Evolutionary conservation across 2,888 invertebrate genomes (phyloP), one percentile per base, ranked within the genome.

Genomic region (Drosophila mettleri): DNA sequence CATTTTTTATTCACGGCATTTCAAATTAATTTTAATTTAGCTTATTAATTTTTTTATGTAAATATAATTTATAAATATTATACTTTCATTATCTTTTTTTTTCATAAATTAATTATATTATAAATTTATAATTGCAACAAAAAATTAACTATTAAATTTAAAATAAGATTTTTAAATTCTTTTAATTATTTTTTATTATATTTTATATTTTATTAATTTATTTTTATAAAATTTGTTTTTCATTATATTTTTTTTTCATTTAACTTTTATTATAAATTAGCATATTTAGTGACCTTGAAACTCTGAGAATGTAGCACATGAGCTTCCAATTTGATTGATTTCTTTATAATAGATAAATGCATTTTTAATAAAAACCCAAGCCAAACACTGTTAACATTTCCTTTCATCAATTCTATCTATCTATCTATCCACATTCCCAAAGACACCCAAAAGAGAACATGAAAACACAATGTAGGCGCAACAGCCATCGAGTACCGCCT

Each of bases 401-500:
- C 16, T 24, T 24, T 9, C 12, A 24, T 22, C 1, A 6, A 7
- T 12, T 16, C 12, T 24, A 2, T 34, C 34, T 34, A 6, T 34
- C 12, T 38, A n/a, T n/a, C n/a, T n/a, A n/a, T 38, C 38, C 36
- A 27, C 18, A 27, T 14, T 27, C 7, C 18, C 7, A 27, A 16
- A 36, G 22, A 36, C 36, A 18, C 27, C 24, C 16, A 51, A 27
- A 18, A 24, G n/a, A 20, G 4, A 18, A n/a, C 1, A 12, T 3
- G 5, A 27, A 10, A 9, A 34, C n/a, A 12, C 5, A 1, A 14
- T 38, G 51, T 38, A 52, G 52, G 52, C 52, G 38, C 41, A 33
- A 29, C 31, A 16, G 14, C n/a, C 18, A 10, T n/a, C 53, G 41
- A 45, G 24, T 31, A 10, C 43, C 36, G 58, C 45, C 36, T 58